phyloP scores from a whole-genome alignment of 2,113 vertebrate genomes.

The Stigmatopora argus region DNA sequence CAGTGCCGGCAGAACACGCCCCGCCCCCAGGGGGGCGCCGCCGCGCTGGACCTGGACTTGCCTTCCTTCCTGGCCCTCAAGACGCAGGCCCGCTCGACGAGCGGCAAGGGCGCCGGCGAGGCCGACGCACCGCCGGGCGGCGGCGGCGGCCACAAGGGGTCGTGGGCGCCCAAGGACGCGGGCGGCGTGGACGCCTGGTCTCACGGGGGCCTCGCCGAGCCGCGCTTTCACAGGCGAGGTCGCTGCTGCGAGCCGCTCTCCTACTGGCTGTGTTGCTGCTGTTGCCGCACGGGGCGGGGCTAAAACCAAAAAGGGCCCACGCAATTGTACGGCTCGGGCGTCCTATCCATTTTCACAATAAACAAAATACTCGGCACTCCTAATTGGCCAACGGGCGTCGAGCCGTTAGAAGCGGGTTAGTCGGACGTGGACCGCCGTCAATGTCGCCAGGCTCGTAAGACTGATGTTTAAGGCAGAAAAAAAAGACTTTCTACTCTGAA shows the following conservation, averaged over 20 bases:
- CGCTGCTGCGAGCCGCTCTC: constrained; percentile 34
- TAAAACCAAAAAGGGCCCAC: not conserved
- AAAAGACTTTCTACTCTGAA: too few species aligned
- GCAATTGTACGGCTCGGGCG: too few species aligned
- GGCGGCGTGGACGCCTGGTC: constrained; percentile 34
- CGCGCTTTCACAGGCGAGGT: constrained; percentile 52
- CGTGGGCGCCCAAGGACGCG: constrained; percentile 42
- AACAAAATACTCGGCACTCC: too few species aligned
- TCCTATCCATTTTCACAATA: too few species aligned
- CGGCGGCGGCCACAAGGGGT: not conserved
- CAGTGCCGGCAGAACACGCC: constrained; percentile 64
- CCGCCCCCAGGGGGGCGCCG: constrained; percentile 46
- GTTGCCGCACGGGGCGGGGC: constrained; percentile 35
- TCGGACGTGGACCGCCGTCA: too few species aligned
- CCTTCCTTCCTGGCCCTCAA: constrained; percentile 55
- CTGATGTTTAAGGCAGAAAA: too few species aligned
- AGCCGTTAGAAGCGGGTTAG: too few species aligned
- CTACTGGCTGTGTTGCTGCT: constrained; percentile 54
- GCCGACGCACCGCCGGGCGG: constrained; percentile 6
- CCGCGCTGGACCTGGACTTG: constrained; percentile 54
- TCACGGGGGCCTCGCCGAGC: constrained; percentile 55
- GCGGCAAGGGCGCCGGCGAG: constrained; percentile 17
- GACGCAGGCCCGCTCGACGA: constrained; percentile 27
- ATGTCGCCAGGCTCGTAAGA: too few species aligned
- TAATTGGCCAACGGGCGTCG: too few species aligned